These are phyloP conservation scores for Botia kubotai DNA, from an alignment of 2,797 vertebrate species.

Conservation along the genomic window DNA sequence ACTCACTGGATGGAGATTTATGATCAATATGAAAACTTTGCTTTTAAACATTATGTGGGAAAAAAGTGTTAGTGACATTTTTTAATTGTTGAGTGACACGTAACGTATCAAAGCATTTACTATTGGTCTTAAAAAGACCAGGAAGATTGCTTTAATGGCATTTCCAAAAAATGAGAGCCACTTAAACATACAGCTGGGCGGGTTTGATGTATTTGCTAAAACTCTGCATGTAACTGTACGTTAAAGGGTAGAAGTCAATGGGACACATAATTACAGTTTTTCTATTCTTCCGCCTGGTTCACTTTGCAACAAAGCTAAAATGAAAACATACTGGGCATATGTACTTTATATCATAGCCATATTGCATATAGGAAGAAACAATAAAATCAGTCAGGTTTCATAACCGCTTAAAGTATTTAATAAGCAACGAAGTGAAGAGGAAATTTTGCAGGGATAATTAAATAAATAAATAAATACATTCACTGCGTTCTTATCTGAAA, in stretches of 20 bases:
- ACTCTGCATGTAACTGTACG: conserved; percentile 18
- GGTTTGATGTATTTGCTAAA: conserved; percentile 17
- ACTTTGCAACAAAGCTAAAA: conserved; percentile 10
- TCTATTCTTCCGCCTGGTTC: background rate
- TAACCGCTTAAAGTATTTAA: background rate
- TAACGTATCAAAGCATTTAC: background rate
- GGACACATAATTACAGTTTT: background rate
- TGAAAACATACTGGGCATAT: too few relatives aligned
- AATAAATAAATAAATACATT: background rate
- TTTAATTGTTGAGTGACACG: background rate
- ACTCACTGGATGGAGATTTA: background rate
- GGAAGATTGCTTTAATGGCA: conserved; percentile 6
- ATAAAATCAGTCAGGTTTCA: background rate
- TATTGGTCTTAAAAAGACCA: background rate
- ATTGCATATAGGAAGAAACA: background rate
- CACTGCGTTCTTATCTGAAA: background rate
- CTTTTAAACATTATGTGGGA: conserved; percentile 12
- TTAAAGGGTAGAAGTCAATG: conserved; percentile 17
- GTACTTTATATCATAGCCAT: background rate
- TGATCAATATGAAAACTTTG: conserved; percentile 44
- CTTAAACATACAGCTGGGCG: conserved; percentile 1
- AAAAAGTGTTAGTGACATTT: background rate
- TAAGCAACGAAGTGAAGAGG: background rate
- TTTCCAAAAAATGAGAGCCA: conserved; percentile 9
- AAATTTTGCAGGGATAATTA: background rate